Percentiles rank a stretch among this genome's conserved stretches.
Evolutionary conservation across 2,888 invertebrate genomes (phyloP).

Genomic region (Nymphalis c-album): DNA sequence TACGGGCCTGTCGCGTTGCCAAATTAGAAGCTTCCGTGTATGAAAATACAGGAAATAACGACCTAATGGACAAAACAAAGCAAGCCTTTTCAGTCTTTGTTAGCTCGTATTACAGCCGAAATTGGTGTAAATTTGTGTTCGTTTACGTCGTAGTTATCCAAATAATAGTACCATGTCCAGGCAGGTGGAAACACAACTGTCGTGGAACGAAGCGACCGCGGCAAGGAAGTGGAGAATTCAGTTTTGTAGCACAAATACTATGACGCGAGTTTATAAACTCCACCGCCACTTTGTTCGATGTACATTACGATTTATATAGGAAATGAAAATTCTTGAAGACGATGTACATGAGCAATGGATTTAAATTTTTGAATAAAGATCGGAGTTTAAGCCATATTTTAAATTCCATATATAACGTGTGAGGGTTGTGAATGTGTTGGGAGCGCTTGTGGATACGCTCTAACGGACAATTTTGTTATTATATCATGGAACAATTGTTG

Average conservation of each 20-base stretch:
- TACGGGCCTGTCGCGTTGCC: constrained; percentile 34
- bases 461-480: constrained; percentile 28
- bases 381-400: background rate
- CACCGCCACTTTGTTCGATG: background rate
- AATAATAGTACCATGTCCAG: constrained; percentile 31
- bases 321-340: background rate
- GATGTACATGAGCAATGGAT: background rate
- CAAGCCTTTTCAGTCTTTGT: constrained; percentile 8
- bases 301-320: background rate
- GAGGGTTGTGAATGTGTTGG: constrained; percentile 11
- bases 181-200: constrained; percentile 35
- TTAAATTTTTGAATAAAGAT: background rate
- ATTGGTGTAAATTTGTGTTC: constrained; percentile 11
- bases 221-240: constrained; percentile 31
- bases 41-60: constrained; percentile 4
- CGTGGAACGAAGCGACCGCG: constrained; percentile 27
- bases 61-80: background rate
- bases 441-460: constrained; percentile 22
- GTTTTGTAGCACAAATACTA: constrained; percentile 25
- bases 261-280: background rate
- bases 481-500: constrained; percentile 27
- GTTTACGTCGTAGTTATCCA: constrained; percentile 21
- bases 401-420: background rate
- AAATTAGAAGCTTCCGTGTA: constrained; percentile 31
- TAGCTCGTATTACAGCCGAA: background rate